phyloP scores from a whole-genome alignment of 2,888 invertebrate genomes.

The Cotesia congregata region DNA sequence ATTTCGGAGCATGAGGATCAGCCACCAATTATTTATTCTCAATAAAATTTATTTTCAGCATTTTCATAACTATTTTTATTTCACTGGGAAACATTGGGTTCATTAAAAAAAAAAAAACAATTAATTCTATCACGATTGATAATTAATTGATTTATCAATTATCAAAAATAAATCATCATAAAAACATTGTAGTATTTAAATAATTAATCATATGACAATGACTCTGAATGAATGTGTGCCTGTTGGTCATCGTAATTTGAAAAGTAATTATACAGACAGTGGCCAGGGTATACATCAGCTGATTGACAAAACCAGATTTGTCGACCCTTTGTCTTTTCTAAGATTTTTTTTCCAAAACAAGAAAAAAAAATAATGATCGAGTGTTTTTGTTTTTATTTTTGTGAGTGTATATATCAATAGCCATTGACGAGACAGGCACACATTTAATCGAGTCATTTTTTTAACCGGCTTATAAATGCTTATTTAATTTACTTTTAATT shows the following conservation, averaged over 20 bases:
- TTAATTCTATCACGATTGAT: neutral
- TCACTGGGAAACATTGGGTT: neutral
- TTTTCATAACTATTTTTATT: neutral
- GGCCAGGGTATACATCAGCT: conserved; percentile 65
- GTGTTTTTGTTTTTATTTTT: conserved; percentile 10
- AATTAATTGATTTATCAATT: neutral
- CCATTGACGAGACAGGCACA: conserved; percentile 56
- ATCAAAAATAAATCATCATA: neutral
- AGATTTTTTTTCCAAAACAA: neutral
- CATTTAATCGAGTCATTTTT: conserved; percentile 51
- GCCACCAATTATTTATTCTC: neutral
- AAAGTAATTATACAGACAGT: conserved; percentile 49
- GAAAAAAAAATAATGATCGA: neutral
- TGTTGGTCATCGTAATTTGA: conserved; percentile 56
- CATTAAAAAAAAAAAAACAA: neutral
- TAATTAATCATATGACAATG: conserved; percentile 38
- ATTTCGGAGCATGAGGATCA: neutral
- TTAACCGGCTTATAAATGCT: conserved; percentile 45
- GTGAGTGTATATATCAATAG: conserved; percentile 38
- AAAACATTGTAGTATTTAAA: neutral
- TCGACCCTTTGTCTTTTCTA: conserved; percentile 46
- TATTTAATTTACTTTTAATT: conserved; percentile 8
- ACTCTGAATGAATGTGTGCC: conserved; percentile 67
- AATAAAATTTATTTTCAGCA: neutral
- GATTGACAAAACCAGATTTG: conserved; percentile 69